Base-by-base conservation (phyloP, 2,797 vertebrate species). In the Heliangelus exortis region DNA sequence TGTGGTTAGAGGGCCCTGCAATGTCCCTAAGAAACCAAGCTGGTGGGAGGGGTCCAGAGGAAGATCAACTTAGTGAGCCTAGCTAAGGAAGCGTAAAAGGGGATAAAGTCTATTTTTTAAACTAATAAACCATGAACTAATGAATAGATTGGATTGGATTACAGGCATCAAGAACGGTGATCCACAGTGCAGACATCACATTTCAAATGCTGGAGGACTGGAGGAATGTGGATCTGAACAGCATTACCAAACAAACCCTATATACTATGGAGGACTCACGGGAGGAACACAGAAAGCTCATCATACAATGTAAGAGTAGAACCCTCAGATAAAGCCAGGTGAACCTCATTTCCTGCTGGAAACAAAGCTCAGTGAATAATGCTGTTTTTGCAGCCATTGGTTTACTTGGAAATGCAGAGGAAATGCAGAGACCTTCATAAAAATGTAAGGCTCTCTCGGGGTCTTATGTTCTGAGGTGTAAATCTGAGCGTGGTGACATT, bases 131-230 rank as follows among this genome's bases (percentile, higher is more conserved):
- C 85, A 71, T 74, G 83, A 95, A 94, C 96, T 98, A 95, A 98
- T 78, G 67, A 79, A 81, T 78, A 77, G 73, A 67, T 84, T 96
- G 96, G 82, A 88, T 95, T 97, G 97, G 88, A 93, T 97, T 97
- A 59, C 63, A 99, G 99, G 99, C 99, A 6, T 99, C 99, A 29
- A 98, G 99, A 95, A 99, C 99, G 1, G 99, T 99, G 97, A 99
- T 99, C 98, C 99, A 99, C 98, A 99, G 99, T 34, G 98, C 99
- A 34, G 99, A 99, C 98, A 99, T 99, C 98, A 99, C 99, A 10
- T 99, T 99, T 98, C 99, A 99, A 97, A 99, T 99, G 99, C 98
- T 99, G 97, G 99, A 99, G 97, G 99, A 99, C 98, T 99, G 99
- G 99, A 98, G 99, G 96, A 99, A 99, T n/a, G 99, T 99, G 96